Conservation (phyloP, 2,888 invertebrate genomes). For the Papilio gigon region DNA sequence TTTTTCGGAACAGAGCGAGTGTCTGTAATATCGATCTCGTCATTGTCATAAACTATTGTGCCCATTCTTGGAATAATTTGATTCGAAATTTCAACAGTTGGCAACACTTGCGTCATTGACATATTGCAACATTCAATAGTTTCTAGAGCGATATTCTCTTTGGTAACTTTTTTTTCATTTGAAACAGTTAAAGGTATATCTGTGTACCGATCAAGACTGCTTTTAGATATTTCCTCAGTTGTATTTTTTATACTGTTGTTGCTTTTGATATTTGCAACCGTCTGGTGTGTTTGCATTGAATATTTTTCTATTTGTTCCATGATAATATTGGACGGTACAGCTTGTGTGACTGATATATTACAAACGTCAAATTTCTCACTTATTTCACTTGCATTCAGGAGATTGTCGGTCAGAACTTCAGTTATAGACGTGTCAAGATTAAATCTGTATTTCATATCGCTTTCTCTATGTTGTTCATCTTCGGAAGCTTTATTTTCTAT, state of each 20-base stretch:
- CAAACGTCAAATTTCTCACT: conserved; percentile 43
- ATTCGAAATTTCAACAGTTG: conserved; percentile 40
- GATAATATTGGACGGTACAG: conserved; percentile 46
- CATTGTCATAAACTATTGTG: conserved; percentile 42
- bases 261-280: conserved; percentile 39
- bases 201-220: conserved; percentile 40
- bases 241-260: conserved; percentile 48
- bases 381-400: conserved; percentile 34
- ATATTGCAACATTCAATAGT: conserved; percentile 43
- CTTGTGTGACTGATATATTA: conserved; percentile 52
- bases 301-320: not conserved
- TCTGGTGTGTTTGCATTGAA: not conserved
- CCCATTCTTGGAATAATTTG: conserved; percentile 34
- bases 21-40: conserved; percentile 44
- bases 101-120: conserved; percentile 47
- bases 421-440: conserved; percentile 52
- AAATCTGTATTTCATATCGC: not conserved
- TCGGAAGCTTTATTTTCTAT: not conserved
- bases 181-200: conserved; percentile 41
- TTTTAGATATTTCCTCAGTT: conserved; percentile 41
- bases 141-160: not conserved
- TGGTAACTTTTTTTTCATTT: conserved; percentile 39
- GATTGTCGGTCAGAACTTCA: conserved; percentile 42
- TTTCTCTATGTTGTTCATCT: not conserved
- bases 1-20: conserved; percentile 45